Conservation (phyloP, 2,888 invertebrate species). For the Cheiracanthium punctorium region DNA sequence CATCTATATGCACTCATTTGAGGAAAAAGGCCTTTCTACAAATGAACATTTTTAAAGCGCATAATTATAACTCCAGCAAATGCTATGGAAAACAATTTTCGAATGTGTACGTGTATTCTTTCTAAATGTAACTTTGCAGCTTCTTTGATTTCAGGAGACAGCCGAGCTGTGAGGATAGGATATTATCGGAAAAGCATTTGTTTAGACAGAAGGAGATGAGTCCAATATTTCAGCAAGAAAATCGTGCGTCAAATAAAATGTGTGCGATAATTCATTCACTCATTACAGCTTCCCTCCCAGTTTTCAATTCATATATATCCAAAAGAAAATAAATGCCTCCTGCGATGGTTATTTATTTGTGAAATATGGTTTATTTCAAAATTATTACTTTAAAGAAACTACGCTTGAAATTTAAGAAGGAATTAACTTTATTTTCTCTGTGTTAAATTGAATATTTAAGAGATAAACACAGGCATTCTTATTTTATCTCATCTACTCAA, state of each 20-base stretch:
- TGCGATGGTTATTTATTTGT: too few species aligned
- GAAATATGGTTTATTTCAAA: too few species aligned
- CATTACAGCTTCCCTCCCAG: constrained; percentile 31
- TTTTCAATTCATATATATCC: constrained; percentile 49
- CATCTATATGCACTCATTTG: background rate
- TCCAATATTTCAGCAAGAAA: constrained; percentile 54
- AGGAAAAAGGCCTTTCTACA: constrained; percentile 22
- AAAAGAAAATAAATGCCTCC: too few species aligned
- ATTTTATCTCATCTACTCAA: too few species aligned
- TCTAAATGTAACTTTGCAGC: background rate
- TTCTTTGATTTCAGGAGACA: constrained; percentile 36
- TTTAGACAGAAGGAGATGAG: constrained; percentile 59
- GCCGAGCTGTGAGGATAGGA: constrained; percentile 48
- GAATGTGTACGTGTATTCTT: background rate
- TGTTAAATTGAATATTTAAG: too few species aligned
- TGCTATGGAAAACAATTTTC: constrained; percentile 47
- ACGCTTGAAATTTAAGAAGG: too few species aligned
- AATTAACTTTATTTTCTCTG: too few species aligned
- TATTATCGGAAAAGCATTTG: constrained; percentile 69
- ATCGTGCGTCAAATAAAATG: constrained; percentile 59
- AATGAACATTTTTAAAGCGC: constrained; percentile 55
- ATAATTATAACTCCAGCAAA: constrained; percentile 39
- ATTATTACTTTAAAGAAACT: too few species aligned
- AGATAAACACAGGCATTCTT: too few species aligned
- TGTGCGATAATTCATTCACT: constrained; percentile 64